Conservation (phyloP, 92 coral and sea anemone genomes). For the Desmophyllum pertusum region DNA sequence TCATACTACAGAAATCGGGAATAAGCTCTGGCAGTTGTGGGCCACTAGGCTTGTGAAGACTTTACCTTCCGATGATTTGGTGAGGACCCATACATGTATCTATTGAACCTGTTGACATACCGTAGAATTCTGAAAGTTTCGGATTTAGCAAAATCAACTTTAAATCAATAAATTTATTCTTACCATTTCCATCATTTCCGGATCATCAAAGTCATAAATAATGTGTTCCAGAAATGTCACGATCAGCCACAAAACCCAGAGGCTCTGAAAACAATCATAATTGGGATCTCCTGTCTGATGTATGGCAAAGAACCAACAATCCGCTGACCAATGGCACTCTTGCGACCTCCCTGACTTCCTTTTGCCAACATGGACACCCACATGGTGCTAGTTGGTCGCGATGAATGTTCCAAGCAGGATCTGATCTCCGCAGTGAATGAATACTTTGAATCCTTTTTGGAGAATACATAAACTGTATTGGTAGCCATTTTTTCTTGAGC, state of each 20-base stretch:
- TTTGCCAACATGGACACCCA: constrained; percentile 99
- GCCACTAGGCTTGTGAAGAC: no score
- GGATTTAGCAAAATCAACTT: not conserved
- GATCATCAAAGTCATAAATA: constrained; percentile 99
- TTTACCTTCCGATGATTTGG: no score
- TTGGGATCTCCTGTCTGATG: constrained; percentile 96
- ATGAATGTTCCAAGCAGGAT: constrained; percentile 96
- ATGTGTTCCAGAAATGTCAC: constrained; percentile 97
- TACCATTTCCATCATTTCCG: constrained; percentile 99
- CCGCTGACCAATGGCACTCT: constrained; percentile 98
- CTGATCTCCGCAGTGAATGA: constrained; percentile 98
- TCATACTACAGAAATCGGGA: no score
- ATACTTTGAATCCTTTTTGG: constrained; percentile 96
- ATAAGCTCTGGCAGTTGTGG: no score
- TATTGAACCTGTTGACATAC: no score
- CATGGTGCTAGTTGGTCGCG: constrained; percentile 98
- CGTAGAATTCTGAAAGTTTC: not conserved
- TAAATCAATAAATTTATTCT: constrained; percentile 4
- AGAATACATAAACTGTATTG: constrained; percentile 95
- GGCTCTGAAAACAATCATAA: constrained; percentile 99
- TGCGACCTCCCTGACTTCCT: constrained; percentile 94
- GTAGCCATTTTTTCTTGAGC: constrained; percentile 99
- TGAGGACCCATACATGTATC: no score
- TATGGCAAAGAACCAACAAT: constrained; percentile 96
- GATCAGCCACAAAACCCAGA: constrained; percentile 97